phyloP scores from a whole-genome alignment of 2,113 vertebrate genomes.

The Vidua chalybeata region DNA sequence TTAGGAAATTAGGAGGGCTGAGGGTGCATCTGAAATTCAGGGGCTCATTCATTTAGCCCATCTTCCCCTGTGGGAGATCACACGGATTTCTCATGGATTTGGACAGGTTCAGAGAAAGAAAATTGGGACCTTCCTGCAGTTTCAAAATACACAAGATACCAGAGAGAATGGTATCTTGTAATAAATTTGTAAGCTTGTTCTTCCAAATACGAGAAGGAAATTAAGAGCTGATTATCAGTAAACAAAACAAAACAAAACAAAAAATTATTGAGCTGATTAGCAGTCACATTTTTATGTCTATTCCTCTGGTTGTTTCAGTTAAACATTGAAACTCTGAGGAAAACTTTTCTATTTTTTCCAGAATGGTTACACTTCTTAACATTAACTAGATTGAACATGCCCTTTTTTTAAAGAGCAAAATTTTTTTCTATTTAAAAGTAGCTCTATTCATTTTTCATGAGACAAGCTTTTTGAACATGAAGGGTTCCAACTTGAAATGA shows the following conservation, averaged over 20 bases:
- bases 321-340: neutral
- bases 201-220: neutral
- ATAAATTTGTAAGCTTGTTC: neutral
- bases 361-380: neutral
- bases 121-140: neutral
- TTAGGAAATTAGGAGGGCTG: neutral
- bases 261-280: neutral
- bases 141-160: neutral
- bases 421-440: neutral
- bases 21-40: slow-evolving; percentile 3
- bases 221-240: neutral
- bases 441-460: neutral
- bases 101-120: neutral
- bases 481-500: neutral
- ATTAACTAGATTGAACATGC: neutral
- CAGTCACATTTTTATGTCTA: neutral
- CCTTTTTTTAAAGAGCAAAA: neutral
- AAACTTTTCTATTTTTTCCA: neutral
- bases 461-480: neutral
- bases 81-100: neutral
- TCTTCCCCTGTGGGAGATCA: neutral
- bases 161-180: neutral
- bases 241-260: neutral
- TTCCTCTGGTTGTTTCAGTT: neutral
- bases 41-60: neutral